Base-by-base conservation (phyloP, 2,888 invertebrate species). In the Parnassius mnemosyne region DNA sequence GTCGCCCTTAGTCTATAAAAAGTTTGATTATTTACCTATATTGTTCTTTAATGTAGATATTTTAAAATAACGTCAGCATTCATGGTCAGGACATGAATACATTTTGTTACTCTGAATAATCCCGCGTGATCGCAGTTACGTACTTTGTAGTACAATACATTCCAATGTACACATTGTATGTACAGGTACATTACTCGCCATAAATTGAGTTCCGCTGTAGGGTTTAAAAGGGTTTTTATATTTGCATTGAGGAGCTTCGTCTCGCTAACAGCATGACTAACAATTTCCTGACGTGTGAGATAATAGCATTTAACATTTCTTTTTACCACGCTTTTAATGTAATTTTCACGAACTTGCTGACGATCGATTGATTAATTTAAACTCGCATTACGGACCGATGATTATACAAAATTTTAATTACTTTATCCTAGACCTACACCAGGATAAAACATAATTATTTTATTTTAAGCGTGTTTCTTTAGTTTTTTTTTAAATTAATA, bases 61-160 rank as follows among this genome's bases (percentile, higher is more conserved):
- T 34, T 34, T 7, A 34, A 34, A 34, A 1, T 34, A 7, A 34
- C 34, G 5, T 34, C 34, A 34, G 34, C 20, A 20, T 20, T 20
- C 7, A 34, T 34, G 34, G 5, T 7, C 34, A 7, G n/a, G n/a
- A 46, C 11, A 7, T n/a, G n/a, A 46, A 46, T n/a, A 10, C 42
- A 60, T 60, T 60, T 60, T 60, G 20, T 54, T 53, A 60, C 53
- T 49, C 53, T n/a, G 53, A 41, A 47, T 41, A 41, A 9, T 44
- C 53, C 46, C 47, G 47, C 53, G 12, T 20, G n/a, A 42, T 41
- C 42, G 34, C 7, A n/a, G 5, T 11, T 46, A 16, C 53, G 9
- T 53, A 61, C 52, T 57, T 57, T 43, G 46, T n/a, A 16, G 50
- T 20, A 60, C 60, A 60, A 60, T 60, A 50, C 50, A 50, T 51